phyloP scores from a whole-genome alignment of 2,888 invertebrate genomes.

The Netelia inedita region DNA sequence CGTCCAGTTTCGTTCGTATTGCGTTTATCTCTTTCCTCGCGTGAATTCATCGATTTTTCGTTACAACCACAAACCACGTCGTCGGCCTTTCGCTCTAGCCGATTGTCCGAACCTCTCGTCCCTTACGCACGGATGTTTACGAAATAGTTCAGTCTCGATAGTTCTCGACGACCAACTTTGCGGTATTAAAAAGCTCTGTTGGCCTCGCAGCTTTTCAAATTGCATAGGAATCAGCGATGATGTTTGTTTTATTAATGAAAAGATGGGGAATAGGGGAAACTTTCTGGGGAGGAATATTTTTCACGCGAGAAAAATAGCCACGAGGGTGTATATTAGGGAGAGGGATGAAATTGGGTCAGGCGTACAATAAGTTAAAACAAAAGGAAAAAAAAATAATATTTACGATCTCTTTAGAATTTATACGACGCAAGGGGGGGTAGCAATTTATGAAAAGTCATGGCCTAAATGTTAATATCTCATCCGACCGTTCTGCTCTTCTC shows the following conservation, averaged over 20 bases:
- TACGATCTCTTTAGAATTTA: too few relatives aligned
- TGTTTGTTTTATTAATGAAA: background rate
- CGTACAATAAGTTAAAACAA: too few relatives aligned
- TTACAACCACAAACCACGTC: slow-evolving; percentile 5
- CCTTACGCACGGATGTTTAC: background rate
- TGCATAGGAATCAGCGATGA: background rate
- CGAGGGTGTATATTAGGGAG: too few relatives aligned
- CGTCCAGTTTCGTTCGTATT: slow-evolving; percentile 3
- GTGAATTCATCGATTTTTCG: slow-evolving; percentile 53
- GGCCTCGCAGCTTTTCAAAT: background rate
- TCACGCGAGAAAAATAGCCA: too few relatives aligned
- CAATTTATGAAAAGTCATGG: too few relatives aligned
- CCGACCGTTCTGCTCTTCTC: too few relatives aligned
- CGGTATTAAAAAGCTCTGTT: background rate
- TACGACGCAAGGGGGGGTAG: too few relatives aligned
- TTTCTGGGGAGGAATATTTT: background rate
- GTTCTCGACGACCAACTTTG: background rate
- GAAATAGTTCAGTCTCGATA: background rate
- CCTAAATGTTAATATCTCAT: too few relatives aligned
- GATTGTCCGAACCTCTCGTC: slow-evolving; percentile 4
- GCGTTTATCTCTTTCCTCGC: slow-evolving; percentile 26
- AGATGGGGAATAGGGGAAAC: background rate
- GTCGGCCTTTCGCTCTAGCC: slow-evolving; percentile 3
- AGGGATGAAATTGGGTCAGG: too few relatives aligned
- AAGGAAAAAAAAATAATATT: too few relatives aligned